phyloP scores from a whole-genome alignment of 2,797 vertebrate genomes.

The Tinamus major region DNA sequence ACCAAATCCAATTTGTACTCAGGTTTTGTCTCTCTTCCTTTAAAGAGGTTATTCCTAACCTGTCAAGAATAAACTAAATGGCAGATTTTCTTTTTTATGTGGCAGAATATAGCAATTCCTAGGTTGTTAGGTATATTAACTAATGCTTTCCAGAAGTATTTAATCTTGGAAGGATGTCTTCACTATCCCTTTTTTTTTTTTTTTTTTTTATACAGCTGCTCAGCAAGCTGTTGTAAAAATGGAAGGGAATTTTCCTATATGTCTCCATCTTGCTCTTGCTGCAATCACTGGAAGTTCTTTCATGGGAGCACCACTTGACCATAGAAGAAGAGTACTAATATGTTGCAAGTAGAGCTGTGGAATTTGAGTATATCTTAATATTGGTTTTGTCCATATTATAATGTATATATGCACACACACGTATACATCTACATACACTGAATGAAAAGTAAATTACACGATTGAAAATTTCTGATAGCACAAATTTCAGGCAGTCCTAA shows the following conservation, averaged over 20 bases:
- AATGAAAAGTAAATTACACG: background rate
- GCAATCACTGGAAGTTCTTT: background rate
- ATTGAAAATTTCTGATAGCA: background rate
- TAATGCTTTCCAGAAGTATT: constrained; percentile 22
- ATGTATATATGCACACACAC: background rate
- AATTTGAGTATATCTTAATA: background rate
- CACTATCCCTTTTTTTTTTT: background rate
- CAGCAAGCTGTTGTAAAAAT: background rate
- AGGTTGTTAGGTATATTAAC: constrained; percentile 30
- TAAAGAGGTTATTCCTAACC: background rate
- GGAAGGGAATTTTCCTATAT: background rate
- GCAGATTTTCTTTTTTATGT: background rate
- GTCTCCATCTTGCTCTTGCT: background rate
- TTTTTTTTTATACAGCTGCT: background rate
- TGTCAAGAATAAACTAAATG: constrained; percentile 16
- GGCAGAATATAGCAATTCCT: background rate
- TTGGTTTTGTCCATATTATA: background rate
- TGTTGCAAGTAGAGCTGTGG: background rate
- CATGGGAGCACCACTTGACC: background rate
- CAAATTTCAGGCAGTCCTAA: background rate
- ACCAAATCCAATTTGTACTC: background rate
- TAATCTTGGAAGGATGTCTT: background rate
- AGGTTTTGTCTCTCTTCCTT: background rate
- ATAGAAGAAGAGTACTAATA: background rate
- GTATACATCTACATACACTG: accelerated